phyloP scores from a whole-genome alignment of 2,113 vertebrate species.

The Sphyrna mokarran region DNA sequence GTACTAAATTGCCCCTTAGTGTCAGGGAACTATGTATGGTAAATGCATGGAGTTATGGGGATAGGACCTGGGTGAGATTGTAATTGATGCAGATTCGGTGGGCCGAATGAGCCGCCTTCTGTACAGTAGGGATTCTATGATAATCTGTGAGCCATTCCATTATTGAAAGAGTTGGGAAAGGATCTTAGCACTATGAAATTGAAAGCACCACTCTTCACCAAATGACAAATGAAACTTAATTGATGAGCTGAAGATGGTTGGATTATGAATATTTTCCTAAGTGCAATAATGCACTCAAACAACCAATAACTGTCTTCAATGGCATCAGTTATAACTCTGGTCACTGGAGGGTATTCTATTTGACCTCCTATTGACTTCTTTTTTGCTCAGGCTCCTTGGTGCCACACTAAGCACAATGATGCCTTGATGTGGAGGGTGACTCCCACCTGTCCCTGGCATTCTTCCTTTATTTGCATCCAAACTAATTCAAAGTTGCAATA shows the following conservation, averaged over 20 bases:
- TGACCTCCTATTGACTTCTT: background rate
- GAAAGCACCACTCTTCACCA: background rate
- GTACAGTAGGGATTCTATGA: too few relatives aligned
- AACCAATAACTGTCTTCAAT: background rate
- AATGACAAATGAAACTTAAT: background rate
- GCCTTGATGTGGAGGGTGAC: background rate
- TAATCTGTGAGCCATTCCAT: background rate
- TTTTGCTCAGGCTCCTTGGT: background rate
- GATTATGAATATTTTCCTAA: background rate
- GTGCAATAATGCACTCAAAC: background rate
- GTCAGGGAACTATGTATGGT: too few relatives aligned
- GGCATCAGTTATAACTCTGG: background rate
- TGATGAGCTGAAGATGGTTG: background rate
- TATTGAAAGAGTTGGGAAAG: background rate
- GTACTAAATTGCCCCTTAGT: too few relatives aligned
- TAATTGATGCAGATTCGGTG: too few relatives aligned
- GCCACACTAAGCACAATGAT: background rate
- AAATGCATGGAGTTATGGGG: too few relatives aligned
- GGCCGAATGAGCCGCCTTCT: too few relatives aligned
- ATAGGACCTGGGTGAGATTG: too few relatives aligned
- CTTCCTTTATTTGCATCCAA: background rate
- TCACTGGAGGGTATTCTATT: background rate
- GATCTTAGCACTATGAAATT: background rate
- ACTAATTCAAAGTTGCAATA: background rate
- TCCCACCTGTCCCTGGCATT: background rate